These are phyloP conservation scores for Hemibagrus wyckioides DNA, from an alignment of 2,113 vertebrate species.

Conservation along the genomic window DNA sequence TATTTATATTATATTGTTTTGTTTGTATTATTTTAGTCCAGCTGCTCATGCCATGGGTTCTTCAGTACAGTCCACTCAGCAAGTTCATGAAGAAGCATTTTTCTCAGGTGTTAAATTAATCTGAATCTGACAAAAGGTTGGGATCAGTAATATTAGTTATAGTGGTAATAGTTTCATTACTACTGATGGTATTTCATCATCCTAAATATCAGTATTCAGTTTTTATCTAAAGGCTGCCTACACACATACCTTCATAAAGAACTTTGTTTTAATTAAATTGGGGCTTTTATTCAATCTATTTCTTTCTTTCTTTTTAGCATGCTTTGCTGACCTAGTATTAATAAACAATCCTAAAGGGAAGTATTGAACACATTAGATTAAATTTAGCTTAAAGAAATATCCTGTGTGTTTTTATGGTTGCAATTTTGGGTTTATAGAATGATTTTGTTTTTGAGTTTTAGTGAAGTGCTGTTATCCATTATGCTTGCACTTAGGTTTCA, in stretches of 20 bases:
- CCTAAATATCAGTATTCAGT: background rate
- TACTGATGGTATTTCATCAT: background rate
- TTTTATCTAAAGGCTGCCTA: slow-evolving; percentile 13
- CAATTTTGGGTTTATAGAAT: background rate
- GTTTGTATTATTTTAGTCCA: slow-evolving; percentile 3
- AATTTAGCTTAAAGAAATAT: background rate
- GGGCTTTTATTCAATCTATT: background rate
- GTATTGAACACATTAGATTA: background rate
- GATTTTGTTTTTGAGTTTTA: background rate
- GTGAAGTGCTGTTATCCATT: background rate
- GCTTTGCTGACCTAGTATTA: too few relatives aligned
- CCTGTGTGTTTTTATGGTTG: background rate
- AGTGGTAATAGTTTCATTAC: background rate
- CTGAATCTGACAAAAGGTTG: background rate
- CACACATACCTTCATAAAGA: background rate
- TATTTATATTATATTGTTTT: background rate
- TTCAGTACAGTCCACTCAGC: background rate
- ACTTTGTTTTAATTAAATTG: background rate
- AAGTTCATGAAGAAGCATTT: slow-evolving; percentile 7
- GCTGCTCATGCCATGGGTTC: background rate
- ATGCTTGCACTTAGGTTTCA: background rate
- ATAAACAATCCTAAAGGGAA: background rate
- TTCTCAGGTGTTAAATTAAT: slow-evolving; percentile 12
- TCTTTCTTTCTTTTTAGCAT: background rate
- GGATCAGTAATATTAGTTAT: background rate